Percentiles rank a stretch among this genome's conserved stretches.
Evolutionary conservation across 2,113 vertebrate species (phyloP).

Genomic region (Pelecanoides urinatrix): DNA sequence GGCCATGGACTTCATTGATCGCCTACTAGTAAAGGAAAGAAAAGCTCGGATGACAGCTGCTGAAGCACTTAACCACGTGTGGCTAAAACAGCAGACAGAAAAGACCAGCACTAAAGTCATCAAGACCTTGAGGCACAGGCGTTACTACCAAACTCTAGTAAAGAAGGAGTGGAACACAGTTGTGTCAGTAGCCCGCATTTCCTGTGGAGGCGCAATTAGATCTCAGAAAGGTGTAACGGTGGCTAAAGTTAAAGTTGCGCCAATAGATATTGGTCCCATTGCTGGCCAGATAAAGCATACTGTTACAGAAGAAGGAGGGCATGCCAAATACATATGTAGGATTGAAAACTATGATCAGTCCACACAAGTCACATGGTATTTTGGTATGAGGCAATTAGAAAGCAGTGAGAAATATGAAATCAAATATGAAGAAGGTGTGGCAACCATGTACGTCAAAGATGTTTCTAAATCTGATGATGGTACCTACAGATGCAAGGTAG

Average conservation of each 20-base stretch:
- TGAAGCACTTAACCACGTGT: conserved; percentile 89
- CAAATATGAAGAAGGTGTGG: conserved; percentile 91
- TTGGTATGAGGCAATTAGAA: conserved; percentile 94
- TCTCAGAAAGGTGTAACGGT: conserved; percentile 89
- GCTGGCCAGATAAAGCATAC: conserved; percentile 87
- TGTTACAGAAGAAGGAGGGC: conserved; percentile 83
- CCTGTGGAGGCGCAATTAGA: conserved; percentile 89
- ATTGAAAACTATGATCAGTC: conserved; percentile 96
- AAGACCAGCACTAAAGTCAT: conserved; percentile 86
- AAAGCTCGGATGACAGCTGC: conserved; percentile 93
- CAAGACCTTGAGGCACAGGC: conserved; percentile 87
- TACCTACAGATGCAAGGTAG: conserved; percentile 94
- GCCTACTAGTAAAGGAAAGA: conserved; percentile 92
- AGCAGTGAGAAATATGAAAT: conserved; percentile 90
- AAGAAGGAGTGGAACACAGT: conserved; percentile 94
- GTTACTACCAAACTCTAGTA: conserved; percentile 91
- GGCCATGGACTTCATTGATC: conserved; percentile 93
- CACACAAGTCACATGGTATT: conserved; percentile 97
- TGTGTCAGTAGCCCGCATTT: conserved; percentile 91
- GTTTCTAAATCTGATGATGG: conserved; percentile 90
- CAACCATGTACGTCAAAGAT: conserved; percentile 87
- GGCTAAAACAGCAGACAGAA: conserved; percentile 87
- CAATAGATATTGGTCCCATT: conserved; percentile 93
- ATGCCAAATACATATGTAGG: conserved; percentile 86
- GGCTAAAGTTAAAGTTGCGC: conserved; percentile 94